Base-by-base conservation (phyloP, 1,140 invertebrate genomes). In the Phymorhynchus buccinoides region DNA sequence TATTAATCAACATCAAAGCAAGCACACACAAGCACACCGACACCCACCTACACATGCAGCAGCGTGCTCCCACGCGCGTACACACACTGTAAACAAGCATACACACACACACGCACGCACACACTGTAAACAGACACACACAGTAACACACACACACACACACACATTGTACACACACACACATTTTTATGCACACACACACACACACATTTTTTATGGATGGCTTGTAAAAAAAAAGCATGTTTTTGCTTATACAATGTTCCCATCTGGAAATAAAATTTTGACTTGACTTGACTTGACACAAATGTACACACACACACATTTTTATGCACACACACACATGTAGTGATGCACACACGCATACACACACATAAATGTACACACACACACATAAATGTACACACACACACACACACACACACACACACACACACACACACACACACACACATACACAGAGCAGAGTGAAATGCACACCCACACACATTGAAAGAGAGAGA, bases 111-210 rank as follows among this genome's bases (percentile, higher is more conserved):
- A 41, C 75, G 22, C 22, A 18, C 7, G 37, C 7, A 4, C 35
- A 78, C 3, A 78, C 37, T n/a, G 9, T 1, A 78, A 22, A 35
- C 37, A 78, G 1, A 78, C 75, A 39, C 75, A 41, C 75, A 41
- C 75, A 41, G n/a, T n/a, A n/a, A n/a, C 9, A 78, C 75, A 39
- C 75, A 41, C 75, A 41, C 75, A 41, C 75, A 78, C 75, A 78
- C 75, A 78, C 75, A 78, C 37, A 78, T 4, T 48, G 44, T 22
- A 66, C 62, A 66, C 7, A 6, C 62, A 27, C 62, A 27, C 41
- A 18, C 41, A 27, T n/a, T n/a, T n/a, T n/a, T n/a, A n/a, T n/a
- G n/a, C 75, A 27, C 37, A 32, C 75, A 78, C 44, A 48, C 6
- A 48, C 44, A 48, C n/a, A n/a, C n/a, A n/a, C n/a, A n/a, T n/a